Conservation (phyloP, 2,888 invertebrate genomes). For the Athalia cordata region DNA sequence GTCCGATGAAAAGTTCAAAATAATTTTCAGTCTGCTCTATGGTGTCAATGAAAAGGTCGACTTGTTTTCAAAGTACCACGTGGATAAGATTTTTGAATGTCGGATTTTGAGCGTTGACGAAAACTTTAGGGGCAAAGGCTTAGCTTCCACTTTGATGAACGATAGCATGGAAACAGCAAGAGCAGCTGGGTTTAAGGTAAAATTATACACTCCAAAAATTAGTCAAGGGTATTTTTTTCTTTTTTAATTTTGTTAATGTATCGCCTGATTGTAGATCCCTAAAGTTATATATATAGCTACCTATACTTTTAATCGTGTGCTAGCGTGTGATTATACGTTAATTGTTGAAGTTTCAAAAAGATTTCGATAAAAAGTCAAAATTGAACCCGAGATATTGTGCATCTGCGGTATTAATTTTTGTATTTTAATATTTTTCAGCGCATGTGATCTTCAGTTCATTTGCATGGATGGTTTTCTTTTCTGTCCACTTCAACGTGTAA, state of each 20-base stretch:
- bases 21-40: slow-evolving; percentile 86
- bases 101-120: slow-evolving; percentile 87
- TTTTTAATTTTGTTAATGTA: not conserved
- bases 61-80: slow-evolving; percentile 80
- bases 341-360: too few species aligned
- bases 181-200: slow-evolving; percentile 82
- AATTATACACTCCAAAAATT: not conserved
- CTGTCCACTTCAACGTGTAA: slow-evolving; percentile 31
- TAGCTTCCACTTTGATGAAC: slow-evolving; percentile 83
- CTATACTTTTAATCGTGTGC: too few species aligned
- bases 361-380: not conserved
- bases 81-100: slow-evolving; percentile 85
- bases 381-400: not conserved
- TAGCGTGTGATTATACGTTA: too few species aligned
- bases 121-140: slow-evolving; percentile 82
- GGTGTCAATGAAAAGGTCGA: slow-evolving; percentile 81
- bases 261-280: too few species aligned
- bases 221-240: not conserved
- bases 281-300: too few species aligned
- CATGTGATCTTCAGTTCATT: slow-evolving; percentile 60
- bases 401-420: slow-evolving; percentile 12
- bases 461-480: slow-evolving; percentile 66
- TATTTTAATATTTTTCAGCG: slow-evolving; percentile 66
- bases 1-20: slow-evolving; percentile 83
- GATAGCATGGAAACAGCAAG: slow-evolving; percentile 81